Evolutionary conservation across 2,888 invertebrate species (phyloP), one percentile per base, ranked within the genome.

Genomic region (Dione juno): DNA sequence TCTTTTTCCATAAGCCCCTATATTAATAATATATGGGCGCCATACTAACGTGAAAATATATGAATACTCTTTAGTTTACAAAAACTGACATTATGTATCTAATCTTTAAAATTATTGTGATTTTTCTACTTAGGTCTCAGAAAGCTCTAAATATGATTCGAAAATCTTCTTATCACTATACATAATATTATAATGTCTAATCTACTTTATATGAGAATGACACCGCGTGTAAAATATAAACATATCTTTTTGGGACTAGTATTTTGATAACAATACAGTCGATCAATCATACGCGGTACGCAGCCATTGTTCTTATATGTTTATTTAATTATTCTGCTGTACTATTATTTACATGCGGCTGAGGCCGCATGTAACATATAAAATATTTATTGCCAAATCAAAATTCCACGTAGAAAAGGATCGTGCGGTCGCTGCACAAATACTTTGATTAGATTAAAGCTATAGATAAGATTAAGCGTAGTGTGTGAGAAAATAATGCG

Each of bases 221-320:
- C 19, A 50, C 5, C 10, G 11, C 21, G 13, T n/a, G 35, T 54
- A n/a, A 37, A 57, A 16, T 6, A 37, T 5, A 16, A 6, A 11
- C 16, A 37, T 16, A 11, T 37, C 37, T 37, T 37, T 57, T 54
- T 3, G 28, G 53, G 28, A 53, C 8, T 53, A 21, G 6, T 57
- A 57, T 57, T 57, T 57, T 57, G 16, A 16, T 57, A 57, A 57
- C 57, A 57, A 16, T 37, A 16, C 57, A 57, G 37, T 37, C 11
- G 37, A 16, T 37, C 10, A 14, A 54, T 54, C 54, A 35, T 54
- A 54, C 54, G 69, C 67, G 35, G 54, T 54, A 54, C 54, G 69
- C 67, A 21, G 14, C 68, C 75, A 76, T 75, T 75, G 76, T 76
- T 70, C 71, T 40, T 37, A 11, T n/a, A 52, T 76, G 76, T 75